Evolutionary conservation across 2,113 vertebrate genomes (phyloP).

Genomic region (Otis tarda): DNA sequence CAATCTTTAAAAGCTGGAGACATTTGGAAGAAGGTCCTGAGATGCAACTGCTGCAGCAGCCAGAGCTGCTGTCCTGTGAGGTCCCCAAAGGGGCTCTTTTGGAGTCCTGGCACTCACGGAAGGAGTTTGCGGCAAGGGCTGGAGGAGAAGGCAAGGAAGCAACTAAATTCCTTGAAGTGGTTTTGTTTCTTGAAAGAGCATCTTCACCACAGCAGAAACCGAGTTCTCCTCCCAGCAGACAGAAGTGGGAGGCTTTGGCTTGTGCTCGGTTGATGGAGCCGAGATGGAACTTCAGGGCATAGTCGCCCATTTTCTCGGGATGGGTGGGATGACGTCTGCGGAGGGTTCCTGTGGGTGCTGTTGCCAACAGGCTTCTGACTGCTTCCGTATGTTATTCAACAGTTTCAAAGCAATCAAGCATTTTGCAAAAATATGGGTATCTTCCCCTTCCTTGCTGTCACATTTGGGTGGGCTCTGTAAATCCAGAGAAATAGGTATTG

Average conservation of each 20-base stretch:
- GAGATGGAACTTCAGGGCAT: fast-evolving
- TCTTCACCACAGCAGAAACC: neutral
- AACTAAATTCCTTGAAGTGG: neutral
- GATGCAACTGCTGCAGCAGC: neutral
- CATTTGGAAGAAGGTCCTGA: neutral
- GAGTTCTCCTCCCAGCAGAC: neutral
- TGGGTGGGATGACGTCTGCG: too few relatives aligned
- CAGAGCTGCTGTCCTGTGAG: neutral
- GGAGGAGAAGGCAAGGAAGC: neutral
- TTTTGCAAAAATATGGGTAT: neutral
- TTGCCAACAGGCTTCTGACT: neutral
- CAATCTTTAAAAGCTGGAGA: neutral
- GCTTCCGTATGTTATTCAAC: neutral
- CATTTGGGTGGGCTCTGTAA: neutral
- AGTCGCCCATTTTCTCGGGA: neutral
- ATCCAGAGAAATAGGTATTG: neutral
- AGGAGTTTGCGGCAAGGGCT: neutral
- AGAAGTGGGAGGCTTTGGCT: neutral
- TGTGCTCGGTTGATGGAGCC: neutral
- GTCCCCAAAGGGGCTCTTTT: neutral
- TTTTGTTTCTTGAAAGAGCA: neutral
- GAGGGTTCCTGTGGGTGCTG: neutral
- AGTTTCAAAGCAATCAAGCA: neutral
- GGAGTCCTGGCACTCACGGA: neutral
- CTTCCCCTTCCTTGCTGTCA: neutral